phyloP scores from a whole-genome alignment of 2,797 vertebrate genomes.

The Lagothrix lagotricha region DNA sequence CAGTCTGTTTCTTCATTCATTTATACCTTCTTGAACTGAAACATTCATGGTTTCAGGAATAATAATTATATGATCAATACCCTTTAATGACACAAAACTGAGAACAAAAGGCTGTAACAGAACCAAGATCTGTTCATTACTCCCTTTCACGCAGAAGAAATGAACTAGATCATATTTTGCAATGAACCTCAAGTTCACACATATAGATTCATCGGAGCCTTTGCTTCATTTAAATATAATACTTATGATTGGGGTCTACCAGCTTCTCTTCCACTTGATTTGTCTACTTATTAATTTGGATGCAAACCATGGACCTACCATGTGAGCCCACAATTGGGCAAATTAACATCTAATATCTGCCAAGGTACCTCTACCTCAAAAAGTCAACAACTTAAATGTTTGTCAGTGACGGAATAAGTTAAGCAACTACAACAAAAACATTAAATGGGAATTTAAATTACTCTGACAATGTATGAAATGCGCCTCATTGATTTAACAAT shows the following conservation, averaged over 20 bases:
- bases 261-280: not conserved
- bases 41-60: not conserved
- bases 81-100: not conserved
- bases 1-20: not conserved
- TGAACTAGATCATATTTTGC: fast-evolving
- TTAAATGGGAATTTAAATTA: not conserved
- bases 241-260: fast-evolving
- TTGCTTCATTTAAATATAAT: fast-evolving
- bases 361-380: too few species aligned
- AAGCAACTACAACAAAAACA: not conserved
- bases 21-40: not conserved
- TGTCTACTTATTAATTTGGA: not conserved
- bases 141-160: not conserved
- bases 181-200: fast-evolving
- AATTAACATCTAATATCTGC: not conserved
- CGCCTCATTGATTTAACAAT: not conserved
- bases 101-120: not conserved
- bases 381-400: not conserved
- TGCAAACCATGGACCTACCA: not conserved
- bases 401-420: too few species aligned
- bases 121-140: fast-evolving
- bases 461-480: not conserved
- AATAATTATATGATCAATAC: not conserved
- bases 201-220: fast-evolving
- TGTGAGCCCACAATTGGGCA: not conserved